A percentile compares a stretch with the other conserved stretches of the same genome.
These are phyloP conservation scores for Pachycephus smyrnensis DNA, from an alignment of 2,888 invertebrate species.

Conservation along the genomic window DNA sequence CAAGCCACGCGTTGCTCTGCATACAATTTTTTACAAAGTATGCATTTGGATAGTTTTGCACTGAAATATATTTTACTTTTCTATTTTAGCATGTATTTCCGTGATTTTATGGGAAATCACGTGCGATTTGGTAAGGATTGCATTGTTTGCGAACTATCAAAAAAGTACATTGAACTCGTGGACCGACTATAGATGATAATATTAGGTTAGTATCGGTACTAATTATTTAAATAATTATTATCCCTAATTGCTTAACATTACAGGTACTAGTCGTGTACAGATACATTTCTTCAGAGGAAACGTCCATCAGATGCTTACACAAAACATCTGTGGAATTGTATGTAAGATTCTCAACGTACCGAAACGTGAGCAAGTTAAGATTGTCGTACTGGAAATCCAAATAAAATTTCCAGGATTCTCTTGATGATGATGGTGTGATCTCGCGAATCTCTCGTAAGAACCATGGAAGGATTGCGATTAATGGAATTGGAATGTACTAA, in stretches of 20 bases:
- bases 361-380: no score
- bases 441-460: background rate
- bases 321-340: background rate
- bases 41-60: background rate
- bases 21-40: background rate
- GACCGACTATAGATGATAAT: background rate
- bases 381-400: no score
- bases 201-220: background rate
- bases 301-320: background rate
- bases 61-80: background rate
- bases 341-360: background rate
- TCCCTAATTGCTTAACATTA: background rate
- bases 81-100: background rate
- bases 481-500: background rate
- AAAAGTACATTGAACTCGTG: background rate
- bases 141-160: background rate
- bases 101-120: background rate
- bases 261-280: background rate
- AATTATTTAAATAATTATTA: background rate
- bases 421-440: background rate
- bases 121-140: background rate
- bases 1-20: background rate
- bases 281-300: background rate
- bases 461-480: background rate
- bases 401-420: background rate